These are phyloP conservation scores for Saccopteryx bilineata DNA, from an alignment of 2,113 vertebrate genomes.

Conservation along the genomic window DNA sequence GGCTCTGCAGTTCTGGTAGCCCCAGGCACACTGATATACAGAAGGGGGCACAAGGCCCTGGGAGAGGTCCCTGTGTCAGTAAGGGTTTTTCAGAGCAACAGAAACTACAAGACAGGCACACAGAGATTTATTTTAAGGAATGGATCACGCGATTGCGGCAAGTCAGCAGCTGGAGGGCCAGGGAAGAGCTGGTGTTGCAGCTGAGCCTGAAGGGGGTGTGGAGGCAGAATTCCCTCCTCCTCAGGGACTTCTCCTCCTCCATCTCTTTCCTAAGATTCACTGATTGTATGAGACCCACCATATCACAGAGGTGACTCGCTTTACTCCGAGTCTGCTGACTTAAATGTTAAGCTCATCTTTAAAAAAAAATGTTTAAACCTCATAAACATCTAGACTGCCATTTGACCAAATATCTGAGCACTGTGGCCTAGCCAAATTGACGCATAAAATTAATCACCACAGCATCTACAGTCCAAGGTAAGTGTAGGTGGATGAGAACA, in stretches of 20 bases:
- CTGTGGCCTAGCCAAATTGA: too few relatives aligned
- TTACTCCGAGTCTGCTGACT: neutral
- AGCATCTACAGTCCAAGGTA: neutral
- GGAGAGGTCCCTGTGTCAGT: neutral
- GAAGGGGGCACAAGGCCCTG: neutral
- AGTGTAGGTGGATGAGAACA: too few relatives aligned
- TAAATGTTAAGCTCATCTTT: neutral
- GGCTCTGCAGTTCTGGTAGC: neutral
- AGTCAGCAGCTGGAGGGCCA: neutral
- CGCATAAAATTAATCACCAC: neutral
- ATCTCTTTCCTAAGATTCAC: neutral
- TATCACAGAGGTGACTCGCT: accelerated
- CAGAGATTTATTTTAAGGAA: neutral
- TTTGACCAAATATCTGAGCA: neutral
- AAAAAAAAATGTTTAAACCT: neutral
- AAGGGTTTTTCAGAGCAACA: neutral
- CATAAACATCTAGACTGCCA: neutral
- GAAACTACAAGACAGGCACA: too few relatives aligned
- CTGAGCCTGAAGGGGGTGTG: accelerated
- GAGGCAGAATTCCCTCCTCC: neutral
- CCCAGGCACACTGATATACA: neutral
- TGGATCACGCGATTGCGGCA: neutral
- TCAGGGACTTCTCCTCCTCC: accelerated
- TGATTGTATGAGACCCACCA: neutral
- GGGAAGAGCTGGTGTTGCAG: neutral